Evolutionary conservation across 1,140 invertebrate genomes (phyloP).

Genomic region (Eupristina koningsbergeri): DNA sequence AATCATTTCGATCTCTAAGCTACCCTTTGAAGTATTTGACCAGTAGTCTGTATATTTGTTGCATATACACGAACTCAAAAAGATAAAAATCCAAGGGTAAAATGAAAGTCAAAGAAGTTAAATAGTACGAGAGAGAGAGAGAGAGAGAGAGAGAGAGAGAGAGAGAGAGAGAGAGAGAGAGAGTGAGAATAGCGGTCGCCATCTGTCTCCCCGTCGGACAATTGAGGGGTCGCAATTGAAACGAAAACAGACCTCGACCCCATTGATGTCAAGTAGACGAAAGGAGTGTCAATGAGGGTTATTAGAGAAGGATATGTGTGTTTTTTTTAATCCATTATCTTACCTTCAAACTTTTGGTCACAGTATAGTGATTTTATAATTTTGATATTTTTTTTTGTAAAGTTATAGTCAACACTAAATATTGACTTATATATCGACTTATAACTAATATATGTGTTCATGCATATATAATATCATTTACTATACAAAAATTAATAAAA

Average conservation of each 20-base stretch:
- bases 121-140: background rate
- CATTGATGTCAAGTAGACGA: conserved; percentile 47
- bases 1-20: conserved; percentile 68
- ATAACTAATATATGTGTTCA: too few relatives aligned
- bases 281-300: conserved; percentile 73
- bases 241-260: conserved; percentile 67
- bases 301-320: conserved; percentile 74
- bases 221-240: conserved; percentile 70
- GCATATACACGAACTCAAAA: background rate
- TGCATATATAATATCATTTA: too few relatives aligned
- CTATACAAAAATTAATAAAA: too few relatives aligned
- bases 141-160: background rate
- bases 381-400: background rate
- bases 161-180: conserved; percentile 14
- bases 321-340: conserved; percentile 63
- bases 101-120: background rate
- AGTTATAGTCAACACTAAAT: background rate
- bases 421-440: too few relatives aligned
- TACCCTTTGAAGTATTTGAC: conserved; percentile 39
- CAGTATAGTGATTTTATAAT: background rate
- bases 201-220: conserved; percentile 66
- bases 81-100: background rate
- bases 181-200: conserved; percentile 54
- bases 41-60: background rate
- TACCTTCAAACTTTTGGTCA: conserved; percentile 8